Base-by-base conservation (phyloP, 64 coral and sea anemone genomes). In the Dendronephthya gigantea region DNA sequence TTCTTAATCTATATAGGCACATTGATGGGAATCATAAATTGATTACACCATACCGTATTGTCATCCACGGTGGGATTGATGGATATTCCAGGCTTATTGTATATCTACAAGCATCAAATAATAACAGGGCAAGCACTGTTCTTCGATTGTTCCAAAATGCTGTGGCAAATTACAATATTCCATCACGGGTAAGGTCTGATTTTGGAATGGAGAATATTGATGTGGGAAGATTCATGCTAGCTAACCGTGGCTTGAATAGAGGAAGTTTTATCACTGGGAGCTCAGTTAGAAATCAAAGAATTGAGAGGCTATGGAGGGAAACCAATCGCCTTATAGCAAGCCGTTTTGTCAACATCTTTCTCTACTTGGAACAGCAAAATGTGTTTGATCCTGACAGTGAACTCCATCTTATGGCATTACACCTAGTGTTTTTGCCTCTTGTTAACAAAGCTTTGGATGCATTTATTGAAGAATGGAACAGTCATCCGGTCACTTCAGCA, bases 21-120 rank as follows among this genome's bases (percentile, higher is more conserved):
- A 70, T 70, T 70, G 66, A 70, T 70, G 66, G 66, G 27, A 70
- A 70, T n/a, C 66, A 70, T 70, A 70, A 70, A 70, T 8, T 70
- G 9, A 70, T 70, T n/a, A 70, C 66, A 70, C 66, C 66, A 70
- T 70, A 70, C 66, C 66, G 66, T n/a, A 70, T 70, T 12, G 66
- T 70, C 30, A 70, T 32, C 8, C 66, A 8, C 27, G 66, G 66
- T 8, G 66, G 19, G 8, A 70, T 70, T 70, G 66, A 70, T 70
- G 66, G 66, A 7, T 70, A 11, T 70, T 70, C 66, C n/a, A 70
- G 66, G 66, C n/a, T 70, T 6, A n/a, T 70, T n/a, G 66, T 70
- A n/a, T 70, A 11, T 70, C 27, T 70, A 70, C 6, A 70, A 32
- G 66, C 66, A 70, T 70, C 66, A 11, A n/a, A n/a, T n/a, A n/a